Evolutionary conservation across 1,140 invertebrate species (phyloP).

Genomic region (Ips typographus): DNA sequence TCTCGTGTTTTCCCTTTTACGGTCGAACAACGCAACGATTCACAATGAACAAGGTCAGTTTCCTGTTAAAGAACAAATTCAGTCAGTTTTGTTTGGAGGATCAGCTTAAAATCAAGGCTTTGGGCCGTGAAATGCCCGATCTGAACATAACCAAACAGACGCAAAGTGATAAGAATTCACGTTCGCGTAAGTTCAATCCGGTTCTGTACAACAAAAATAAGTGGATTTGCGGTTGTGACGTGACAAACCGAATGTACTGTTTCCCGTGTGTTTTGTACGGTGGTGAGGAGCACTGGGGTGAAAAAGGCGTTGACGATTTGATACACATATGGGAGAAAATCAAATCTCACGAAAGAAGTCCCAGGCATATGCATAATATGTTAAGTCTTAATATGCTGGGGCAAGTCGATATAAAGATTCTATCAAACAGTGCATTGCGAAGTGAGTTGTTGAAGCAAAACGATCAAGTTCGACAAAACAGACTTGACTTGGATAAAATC

Average conservation of each 20-base stretch:
- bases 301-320: conserved; percentile 34
- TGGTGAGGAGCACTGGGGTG: conserved; percentile 31
- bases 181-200: conserved; percentile 21
- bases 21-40: background rate
- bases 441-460: conserved; percentile 37
- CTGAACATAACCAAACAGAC: conserved; percentile 19
- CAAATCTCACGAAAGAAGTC: conserved; percentile 30
- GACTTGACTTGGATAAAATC: conserved; percentile 46
- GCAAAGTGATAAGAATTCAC: conserved; percentile 7
- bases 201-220: conserved; percentile 34
- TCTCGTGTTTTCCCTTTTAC: background rate
- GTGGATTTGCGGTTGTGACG: conserved; percentile 38
- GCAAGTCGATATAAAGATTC: conserved; percentile 26
- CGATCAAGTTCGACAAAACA: conserved; percentile 46
- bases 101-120: conserved; percentile 26
- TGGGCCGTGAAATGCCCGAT: conserved; percentile 27
- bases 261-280: conserved; percentile 38
- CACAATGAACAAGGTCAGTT: conserved; percentile 30
- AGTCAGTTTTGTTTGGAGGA: conserved; percentile 26
- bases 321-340: conserved; percentile 34
- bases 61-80: conserved; percentile 22
- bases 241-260: conserved; percentile 35
- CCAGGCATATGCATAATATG: conserved; percentile 30
- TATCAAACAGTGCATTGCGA: conserved; percentile 18
- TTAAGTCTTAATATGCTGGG: conserved; percentile 28